These are phyloP conservation scores for Amphipoea oculea DNA, from an alignment of 2,888 invertebrate species.

Conservation along the genomic window DNA sequence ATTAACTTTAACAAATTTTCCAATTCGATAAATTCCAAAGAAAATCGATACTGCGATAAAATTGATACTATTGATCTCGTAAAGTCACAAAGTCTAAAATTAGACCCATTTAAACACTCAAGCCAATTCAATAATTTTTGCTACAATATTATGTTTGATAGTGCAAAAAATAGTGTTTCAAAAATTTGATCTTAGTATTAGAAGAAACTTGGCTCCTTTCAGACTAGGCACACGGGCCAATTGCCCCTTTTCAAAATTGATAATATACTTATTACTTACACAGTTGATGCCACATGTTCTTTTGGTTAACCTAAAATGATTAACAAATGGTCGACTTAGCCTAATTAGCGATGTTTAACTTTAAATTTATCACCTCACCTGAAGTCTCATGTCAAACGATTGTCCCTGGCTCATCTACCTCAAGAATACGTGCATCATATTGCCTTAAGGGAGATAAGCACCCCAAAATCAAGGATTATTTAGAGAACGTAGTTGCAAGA, in stretches of 20 bases:
- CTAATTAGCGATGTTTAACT: neutral
- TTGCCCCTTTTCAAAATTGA: neutral
- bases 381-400: too few relatives aligned
- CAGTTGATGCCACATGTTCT: neutral
- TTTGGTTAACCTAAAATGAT: neutral
- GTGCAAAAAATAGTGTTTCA: neutral
- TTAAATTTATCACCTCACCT: too few relatives aligned
- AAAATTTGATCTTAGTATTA: neutral
- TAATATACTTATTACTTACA: too few relatives aligned
- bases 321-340: neutral
- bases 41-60: conserved; percentile 4
- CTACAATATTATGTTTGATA: neutral
- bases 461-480: too few relatives aligned
- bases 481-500: too few relatives aligned
- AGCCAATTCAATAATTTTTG: neutral
- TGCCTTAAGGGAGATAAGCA: too few relatives aligned
- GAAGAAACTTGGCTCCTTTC: neutral
- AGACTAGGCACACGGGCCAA: neutral
- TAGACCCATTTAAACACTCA: neutral
- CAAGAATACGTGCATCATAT: too few relatives aligned
- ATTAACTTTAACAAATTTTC: neutral
- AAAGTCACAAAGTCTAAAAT: conserved; percentile 9
- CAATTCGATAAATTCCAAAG: neutral
- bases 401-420: too few relatives aligned
- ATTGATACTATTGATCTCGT: neutral